Conservation (phyloP, 2,888 invertebrate species). For the Noctua pronuba region DNA sequence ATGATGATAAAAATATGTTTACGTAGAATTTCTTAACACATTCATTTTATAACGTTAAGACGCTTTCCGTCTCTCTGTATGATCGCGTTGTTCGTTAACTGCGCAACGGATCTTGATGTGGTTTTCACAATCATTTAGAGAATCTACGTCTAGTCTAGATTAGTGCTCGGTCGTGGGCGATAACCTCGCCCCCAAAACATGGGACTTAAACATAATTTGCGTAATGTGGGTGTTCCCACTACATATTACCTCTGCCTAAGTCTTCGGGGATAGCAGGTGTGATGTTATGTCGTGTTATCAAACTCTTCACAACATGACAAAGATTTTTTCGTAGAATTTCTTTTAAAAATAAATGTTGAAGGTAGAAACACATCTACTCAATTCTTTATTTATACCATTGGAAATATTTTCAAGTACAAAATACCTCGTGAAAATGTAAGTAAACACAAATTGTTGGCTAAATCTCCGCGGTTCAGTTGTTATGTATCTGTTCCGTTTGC, state of each 20-base stretch:
- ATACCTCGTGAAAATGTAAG: conserved; percentile 20
- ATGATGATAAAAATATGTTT: background rate
- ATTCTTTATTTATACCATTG: conserved; percentile 17
- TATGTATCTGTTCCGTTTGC: conserved; percentile 35
- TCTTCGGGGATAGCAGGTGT: background rate
- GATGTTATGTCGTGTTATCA: background rate
- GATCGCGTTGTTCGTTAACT: background rate
- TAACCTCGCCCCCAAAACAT: background rate
- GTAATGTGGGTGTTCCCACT: background rate
- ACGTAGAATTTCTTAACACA: background rate
- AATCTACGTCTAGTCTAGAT: background rate
- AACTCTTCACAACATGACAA: background rate
- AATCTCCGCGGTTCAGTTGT: conserved; percentile 20
- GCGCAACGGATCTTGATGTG: background rate
- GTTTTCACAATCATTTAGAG: background rate
- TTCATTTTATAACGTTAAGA: background rate
- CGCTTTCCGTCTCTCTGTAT: background rate
- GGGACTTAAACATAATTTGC: background rate
- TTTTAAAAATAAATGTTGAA: conserved; percentile 11
- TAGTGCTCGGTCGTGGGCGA: background rate
- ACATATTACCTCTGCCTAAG: background rate
- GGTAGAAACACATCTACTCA: background rate
- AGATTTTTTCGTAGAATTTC: background rate
- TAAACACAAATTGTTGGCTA: conserved; percentile 36
- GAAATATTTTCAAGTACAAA: conserved; percentile 39